These are phyloP conservation scores for Prenolepis imparis DNA, from an alignment of 2,888 invertebrate species.

Conservation along the genomic window DNA sequence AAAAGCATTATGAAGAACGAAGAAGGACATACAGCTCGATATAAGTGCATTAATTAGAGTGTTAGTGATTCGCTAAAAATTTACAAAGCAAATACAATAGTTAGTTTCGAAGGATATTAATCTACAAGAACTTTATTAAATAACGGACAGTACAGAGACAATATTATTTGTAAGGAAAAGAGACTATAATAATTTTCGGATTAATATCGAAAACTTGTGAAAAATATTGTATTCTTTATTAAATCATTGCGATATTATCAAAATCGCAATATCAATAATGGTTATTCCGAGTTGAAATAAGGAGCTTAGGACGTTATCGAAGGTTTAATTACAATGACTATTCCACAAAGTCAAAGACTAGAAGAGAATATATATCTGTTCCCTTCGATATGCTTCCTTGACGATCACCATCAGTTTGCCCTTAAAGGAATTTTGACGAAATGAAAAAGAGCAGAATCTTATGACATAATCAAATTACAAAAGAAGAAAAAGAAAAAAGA, in stretches of 20 bases:
- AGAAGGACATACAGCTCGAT: neutral
- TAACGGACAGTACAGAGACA: neutral
- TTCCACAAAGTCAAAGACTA: neutral
- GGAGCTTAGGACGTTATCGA: neutral
- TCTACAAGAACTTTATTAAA: neutral
- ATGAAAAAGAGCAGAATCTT: neutral
- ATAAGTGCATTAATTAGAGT: neutral
- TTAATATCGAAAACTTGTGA: neutral
- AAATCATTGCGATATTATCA: constrained; percentile 10
- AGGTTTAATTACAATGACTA: neutral
- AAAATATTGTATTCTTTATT: neutral
- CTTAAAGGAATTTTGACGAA: neutral
- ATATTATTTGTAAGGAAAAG: neutral
- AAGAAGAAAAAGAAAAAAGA: neutral
- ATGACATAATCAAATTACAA: neutral
- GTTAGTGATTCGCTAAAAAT: constrained; percentile 10
- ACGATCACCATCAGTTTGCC: neutral
- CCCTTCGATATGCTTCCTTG: neutral
- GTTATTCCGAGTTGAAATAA: constrained; percentile 15
- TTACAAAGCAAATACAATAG: neutral
- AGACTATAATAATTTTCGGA: neutral
- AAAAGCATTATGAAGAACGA: neutral
- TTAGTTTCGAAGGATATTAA: neutral
- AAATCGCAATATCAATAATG: neutral
- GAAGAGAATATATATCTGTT: neutral